Evolutionary conservation across 2,113 vertebrate genomes (phyloP).

Genomic region (Gnathonemus longibarbis): DNA sequence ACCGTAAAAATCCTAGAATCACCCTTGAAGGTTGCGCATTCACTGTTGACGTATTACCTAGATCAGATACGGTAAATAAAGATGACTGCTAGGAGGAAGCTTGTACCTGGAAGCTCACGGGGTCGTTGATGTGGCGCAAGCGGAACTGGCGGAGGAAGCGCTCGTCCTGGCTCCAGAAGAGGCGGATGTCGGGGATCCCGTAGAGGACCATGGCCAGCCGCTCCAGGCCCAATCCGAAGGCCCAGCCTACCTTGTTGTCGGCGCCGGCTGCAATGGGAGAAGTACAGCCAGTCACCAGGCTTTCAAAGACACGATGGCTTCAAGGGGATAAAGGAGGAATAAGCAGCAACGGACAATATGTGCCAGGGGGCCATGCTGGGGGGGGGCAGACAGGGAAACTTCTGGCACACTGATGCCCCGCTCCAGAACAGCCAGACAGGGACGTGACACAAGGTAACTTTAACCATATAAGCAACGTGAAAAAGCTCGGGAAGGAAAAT

Average conservation of each 20-base stretch:
- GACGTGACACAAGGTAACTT: background rate
- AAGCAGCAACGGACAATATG: background rate
- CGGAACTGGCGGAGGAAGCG: slow-evolving; percentile 84
- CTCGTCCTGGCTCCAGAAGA: slow-evolving; percentile 91
- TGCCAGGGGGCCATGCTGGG: background rate
- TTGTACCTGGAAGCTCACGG: slow-evolving; percentile 77
- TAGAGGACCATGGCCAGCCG: slow-evolving; percentile 92
- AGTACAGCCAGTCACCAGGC: background rate
- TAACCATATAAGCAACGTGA: background rate
- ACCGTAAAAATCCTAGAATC: background rate
- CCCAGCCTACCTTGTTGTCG: slow-evolving; percentile 81
- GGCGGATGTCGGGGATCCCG: slow-evolving; percentile 83
- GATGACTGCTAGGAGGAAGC: background rate
- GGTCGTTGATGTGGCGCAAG: slow-evolving; percentile 65
- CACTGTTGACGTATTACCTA: background rate
- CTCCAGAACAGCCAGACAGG: background rate
- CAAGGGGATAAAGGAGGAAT: background rate
- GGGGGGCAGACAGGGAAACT: background rate
- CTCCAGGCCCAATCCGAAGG: slow-evolving; percentile 91
- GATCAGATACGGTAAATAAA: background rate
- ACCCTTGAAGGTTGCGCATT: background rate
- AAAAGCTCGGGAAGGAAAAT: background rate
- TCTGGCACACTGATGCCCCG: background rate
- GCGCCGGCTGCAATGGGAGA: slow-evolving; percentile 70
- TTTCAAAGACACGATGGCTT: background rate